phyloP scores from a whole-genome alignment of 2,797 vertebrate genomes.

The Aphelocoma californica region DNA sequence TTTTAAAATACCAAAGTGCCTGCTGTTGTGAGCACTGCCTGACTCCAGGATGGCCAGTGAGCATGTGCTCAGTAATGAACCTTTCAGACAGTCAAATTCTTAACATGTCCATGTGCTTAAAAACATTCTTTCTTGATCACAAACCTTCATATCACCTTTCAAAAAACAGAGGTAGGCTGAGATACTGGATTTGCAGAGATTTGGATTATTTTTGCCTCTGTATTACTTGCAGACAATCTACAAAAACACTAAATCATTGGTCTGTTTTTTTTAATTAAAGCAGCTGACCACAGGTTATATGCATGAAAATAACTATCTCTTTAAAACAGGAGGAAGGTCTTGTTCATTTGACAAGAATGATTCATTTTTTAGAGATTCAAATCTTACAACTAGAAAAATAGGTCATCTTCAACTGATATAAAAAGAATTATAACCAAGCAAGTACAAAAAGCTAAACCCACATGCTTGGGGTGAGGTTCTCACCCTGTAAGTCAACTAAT shows the following conservation, averaged over 20 bases:
- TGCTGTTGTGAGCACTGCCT: background rate
- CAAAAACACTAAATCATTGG: background rate
- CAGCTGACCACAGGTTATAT: background rate
- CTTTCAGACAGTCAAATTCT: background rate
- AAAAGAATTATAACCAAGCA: conserved; percentile 1
- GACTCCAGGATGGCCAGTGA: background rate
- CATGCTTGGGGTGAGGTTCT: background rate
- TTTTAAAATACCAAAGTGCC: background rate
- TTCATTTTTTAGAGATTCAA: background rate
- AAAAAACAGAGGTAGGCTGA: background rate
- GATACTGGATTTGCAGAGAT: background rate
- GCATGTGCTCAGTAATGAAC: background rate
- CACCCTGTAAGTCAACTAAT: background rate
- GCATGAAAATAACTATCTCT: background rate
- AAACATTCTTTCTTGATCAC: background rate
- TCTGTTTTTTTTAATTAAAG: background rate
- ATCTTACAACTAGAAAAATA: background rate
- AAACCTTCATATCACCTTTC: background rate
- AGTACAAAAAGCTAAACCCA: background rate
- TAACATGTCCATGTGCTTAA: background rate
- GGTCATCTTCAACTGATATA: background rate
- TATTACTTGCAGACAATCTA: background rate
- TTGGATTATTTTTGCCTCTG: background rate
- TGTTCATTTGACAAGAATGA: background rate
- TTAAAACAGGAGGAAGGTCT: background rate